These are phyloP conservation scores for Drosophila suzukii DNA, from an alignment of 1,140 invertebrate species.

Conservation along the genomic window DNA sequence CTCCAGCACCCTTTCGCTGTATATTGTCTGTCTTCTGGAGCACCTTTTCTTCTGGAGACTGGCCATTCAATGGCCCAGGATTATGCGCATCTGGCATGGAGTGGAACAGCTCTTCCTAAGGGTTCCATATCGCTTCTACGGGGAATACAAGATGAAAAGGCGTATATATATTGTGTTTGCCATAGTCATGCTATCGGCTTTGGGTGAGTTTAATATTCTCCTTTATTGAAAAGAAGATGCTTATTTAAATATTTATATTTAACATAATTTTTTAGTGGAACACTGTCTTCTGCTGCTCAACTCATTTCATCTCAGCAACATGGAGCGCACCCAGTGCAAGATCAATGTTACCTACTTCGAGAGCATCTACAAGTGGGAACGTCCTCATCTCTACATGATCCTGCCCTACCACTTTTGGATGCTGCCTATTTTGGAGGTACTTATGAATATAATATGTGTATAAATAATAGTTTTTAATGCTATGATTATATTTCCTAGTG, in stretches of 20 bases:
- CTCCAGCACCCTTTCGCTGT: conserved; percentile 67
- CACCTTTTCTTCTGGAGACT: conserved; percentile 77
- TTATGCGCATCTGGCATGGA: conserved; percentile 62
- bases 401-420: conserved; percentile 66
- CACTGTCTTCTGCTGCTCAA: conserved; percentile 66
- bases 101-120: conserved; percentile 71
- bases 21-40: conserved; percentile 72
- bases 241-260: too few species aligned
- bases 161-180: conserved; percentile 67
- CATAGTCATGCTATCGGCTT: conserved; percentile 61
- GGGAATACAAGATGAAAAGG: conserved; percentile 67
- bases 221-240: too few species aligned
- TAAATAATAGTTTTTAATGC: background rate
- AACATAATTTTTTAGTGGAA: conserved; percentile 48
- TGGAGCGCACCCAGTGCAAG: conserved; percentile 74
- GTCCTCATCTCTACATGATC: conserved; percentile 65
- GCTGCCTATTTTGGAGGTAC: conserved; percentile 61
- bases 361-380: conserved; percentile 71
- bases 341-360: conserved; percentile 72
- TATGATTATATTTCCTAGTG: conserved; percentile 41
- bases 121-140: conserved; percentile 72
- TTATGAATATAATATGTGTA: background rate
- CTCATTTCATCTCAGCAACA: conserved; percentile 66
- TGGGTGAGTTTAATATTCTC: conserved; percentile 36
- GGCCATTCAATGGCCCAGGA: conserved; percentile 67